phyloP scores from a whole-genome alignment of 2,888 invertebrate genomes.

The Epiblema foenella region DNA sequence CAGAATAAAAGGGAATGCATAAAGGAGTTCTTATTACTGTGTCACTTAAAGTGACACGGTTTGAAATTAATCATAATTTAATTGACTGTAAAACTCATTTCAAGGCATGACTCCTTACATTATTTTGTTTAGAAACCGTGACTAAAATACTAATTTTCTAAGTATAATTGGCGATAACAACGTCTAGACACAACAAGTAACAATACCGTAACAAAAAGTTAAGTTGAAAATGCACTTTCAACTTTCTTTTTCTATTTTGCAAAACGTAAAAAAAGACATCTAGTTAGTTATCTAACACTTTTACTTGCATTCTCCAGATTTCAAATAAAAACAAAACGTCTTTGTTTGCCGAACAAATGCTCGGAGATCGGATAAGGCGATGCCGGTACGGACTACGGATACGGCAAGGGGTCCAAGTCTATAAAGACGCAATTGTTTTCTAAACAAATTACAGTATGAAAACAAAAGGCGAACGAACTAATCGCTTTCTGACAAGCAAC shows the following conservation, averaged over 20 bases:
- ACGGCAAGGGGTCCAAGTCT: slow-evolving; percentile 8
- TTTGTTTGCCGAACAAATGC: not conserved
- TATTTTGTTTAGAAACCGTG: slow-evolving; percentile 3
- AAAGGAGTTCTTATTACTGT: too few species aligned
- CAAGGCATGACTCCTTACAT: not conserved
- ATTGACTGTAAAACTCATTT: not conserved
- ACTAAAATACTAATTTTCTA: slow-evolving; percentile 10
- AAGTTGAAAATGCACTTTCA: slow-evolving; percentile 13
- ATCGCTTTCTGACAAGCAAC: not conserved
- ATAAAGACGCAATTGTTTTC: slow-evolving; percentile 22
- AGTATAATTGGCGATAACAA: slow-evolving; percentile 21
- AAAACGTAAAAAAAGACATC: slow-evolving; percentile 5
- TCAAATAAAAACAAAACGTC: slow-evolving; percentile 49
- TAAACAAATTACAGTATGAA: slow-evolving; percentile 14
- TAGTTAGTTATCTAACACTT: slow-evolving; percentile 48
- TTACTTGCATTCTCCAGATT: slow-evolving; percentile 57
- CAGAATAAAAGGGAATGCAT: too few species aligned
- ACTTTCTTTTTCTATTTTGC: slow-evolving; percentile 33
- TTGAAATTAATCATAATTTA: not conserved
- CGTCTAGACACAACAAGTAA: slow-evolving; percentile 16
- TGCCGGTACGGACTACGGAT: slow-evolving; percentile 10
- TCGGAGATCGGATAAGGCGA: not conserved
- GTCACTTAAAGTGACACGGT: not conserved
- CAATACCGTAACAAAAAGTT: slow-evolving; percentile 9
- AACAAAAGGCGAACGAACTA: not conserved